Evolutionary conservation across 2,797 vertebrate genomes (phyloP), one percentile per base, ranked within the genome.

Genomic region (Thamnophis elegans): DNA sequence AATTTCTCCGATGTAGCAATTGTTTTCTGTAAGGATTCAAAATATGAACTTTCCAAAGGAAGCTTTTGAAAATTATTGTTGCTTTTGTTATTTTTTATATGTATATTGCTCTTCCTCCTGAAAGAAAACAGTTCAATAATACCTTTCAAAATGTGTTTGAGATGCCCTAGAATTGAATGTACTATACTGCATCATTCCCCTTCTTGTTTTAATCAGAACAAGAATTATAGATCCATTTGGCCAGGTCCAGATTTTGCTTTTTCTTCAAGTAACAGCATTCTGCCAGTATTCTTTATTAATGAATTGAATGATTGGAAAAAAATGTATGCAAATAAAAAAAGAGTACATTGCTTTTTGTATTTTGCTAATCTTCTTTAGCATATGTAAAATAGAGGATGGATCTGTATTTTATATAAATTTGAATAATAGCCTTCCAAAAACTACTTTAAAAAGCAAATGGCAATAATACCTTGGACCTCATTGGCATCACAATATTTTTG

Each of bases 251-350:
- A 65, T 86, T 58, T 55, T 93, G 5, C 89, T 73, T 1, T n/a
- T 93, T 91, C 36, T 53, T 93, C 91, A 78, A 93, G 54, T 55
- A 32, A 42, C n/a, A 56, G 85, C 1, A 91, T 89, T 92, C 82
- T 91, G 86, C 87, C 89, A 90, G 5, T n/a, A 62, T 28, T 6
- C 60, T 91, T 73, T 94, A 51, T 59, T 92, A 42, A 88, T 32
- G 1, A 91, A 91, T 82, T 93, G 85, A 47, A 56, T 73, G 51
- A 13, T 10, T 20, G 16, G 14, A 68, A 87, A 42, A n/a, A 32
- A 25, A 85, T 91, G 22, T 89, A 89, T 78, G 47, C 51, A 62
- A 32, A 89, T 93, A 20, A 92, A 94, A 55, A 12, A 36, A 32
- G 32, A 56, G 20, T 65, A 32, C 89, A 92, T 73, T 55, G 87